Percentiles rank a stretch among this genome's conserved stretches.
phyloP scores from a whole-genome alignment of 2,797 vertebrate genomes.

The Loris lydekkerianus region DNA sequence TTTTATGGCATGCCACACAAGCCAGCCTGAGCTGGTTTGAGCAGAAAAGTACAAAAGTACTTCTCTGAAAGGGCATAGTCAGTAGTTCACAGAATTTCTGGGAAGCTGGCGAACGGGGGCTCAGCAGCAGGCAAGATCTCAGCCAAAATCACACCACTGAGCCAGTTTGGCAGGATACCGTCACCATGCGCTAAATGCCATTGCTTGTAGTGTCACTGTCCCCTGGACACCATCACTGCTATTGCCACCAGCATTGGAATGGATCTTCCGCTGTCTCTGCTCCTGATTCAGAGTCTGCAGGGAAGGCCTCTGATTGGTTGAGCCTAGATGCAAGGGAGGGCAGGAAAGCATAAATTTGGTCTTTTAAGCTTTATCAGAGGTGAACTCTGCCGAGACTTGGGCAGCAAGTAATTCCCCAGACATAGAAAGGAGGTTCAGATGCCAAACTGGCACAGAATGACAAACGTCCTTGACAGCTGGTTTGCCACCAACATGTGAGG shows the following conservation, averaged over 20 bases:
- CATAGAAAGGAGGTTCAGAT: neutral
- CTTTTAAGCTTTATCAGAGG: neutral
- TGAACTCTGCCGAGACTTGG: neutral
- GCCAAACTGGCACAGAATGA: neutral
- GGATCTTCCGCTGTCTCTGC: neutral
- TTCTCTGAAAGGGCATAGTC: slow-evolving; percentile 39
- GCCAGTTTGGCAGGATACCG: slow-evolving; percentile 39
- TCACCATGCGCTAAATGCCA: neutral
- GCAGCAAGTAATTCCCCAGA: slow-evolving; percentile 22
- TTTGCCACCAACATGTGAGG: neutral
- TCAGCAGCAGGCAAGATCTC: neutral
- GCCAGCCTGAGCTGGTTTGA: neutral
- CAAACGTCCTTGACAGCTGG: neutral
- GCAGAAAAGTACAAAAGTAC: slow-evolving; percentile 51
- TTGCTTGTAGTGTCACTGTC: neutral
- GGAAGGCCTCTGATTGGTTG: neutral
- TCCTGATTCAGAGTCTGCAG: neutral
- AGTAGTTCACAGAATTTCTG: slow-evolving; percentile 48
- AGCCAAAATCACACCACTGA: slow-evolving; percentile 12
- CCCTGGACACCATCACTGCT: neutral
- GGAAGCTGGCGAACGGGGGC: slow-evolving; percentile 38
- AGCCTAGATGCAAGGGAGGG: neutral
- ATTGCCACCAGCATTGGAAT: neutral
- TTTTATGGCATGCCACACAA: slow-evolving; percentile 12
- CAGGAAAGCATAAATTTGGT: neutral